These are phyloP conservation scores for Drosophila macrothrix DNA, from an alignment of 2,888 invertebrate species.

Conservation along the genomic window DNA sequence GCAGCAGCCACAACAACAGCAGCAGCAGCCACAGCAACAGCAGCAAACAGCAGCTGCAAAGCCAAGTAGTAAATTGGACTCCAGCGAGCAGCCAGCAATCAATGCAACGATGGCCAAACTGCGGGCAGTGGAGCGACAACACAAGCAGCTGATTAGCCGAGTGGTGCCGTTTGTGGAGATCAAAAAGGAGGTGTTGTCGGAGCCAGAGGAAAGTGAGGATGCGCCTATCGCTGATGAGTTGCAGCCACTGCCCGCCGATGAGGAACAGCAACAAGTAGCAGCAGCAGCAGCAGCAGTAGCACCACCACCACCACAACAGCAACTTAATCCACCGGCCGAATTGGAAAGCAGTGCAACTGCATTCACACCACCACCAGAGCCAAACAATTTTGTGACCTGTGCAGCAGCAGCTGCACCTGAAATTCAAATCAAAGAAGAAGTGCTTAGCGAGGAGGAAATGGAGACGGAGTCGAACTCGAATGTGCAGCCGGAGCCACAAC, in stretches of 20 bases:
- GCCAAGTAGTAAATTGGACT: conserved; percentile 12
- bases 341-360: conserved; percentile 11
- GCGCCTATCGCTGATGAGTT: conserved; percentile 1
- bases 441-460: conserved; percentile 79
- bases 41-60: not conserved
- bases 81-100: conserved; percentile 10
- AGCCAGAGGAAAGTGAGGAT: conserved; percentile 69
- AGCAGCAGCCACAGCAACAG: not conserved
- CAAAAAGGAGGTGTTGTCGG: conserved; percentile 79
- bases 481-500: not conserved
- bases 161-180: conserved; percentile 81
- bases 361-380: conserved; percentile 11
- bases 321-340: not conserved
- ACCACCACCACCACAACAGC: conserved; percentile 1
- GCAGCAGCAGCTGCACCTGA: not conserved
- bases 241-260: conserved; percentile 46
- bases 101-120: conserved; percentile 37
- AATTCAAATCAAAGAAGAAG: conserved; percentile 73
- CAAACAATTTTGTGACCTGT: conserved; percentile 1
- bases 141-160: conserved; percentile 68
- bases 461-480: conserved; percentile 38
- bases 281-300: not conserved
- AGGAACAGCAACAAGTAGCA: conserved; percentile 33
- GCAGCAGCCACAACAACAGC: not conserved
- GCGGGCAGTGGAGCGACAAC: conserved; percentile 62